Conservation (phyloP, 2,888 invertebrate genomes). For the Blastobasis adustella region DNA sequence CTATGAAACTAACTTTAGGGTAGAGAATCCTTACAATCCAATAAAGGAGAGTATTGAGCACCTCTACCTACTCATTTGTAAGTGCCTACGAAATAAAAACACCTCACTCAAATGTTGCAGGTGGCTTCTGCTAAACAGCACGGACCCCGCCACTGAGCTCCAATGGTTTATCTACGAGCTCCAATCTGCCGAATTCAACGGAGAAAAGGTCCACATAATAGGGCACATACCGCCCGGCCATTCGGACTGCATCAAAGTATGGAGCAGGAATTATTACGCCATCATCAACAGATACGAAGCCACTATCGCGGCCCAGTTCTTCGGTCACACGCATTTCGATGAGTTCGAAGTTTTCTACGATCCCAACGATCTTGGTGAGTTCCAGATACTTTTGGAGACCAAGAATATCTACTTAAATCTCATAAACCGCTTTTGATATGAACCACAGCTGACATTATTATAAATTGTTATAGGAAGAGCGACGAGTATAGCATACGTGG, state of each 20-base stretch:
- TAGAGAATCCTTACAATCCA: too few relatives aligned
- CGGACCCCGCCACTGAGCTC: constrained; percentile 95
- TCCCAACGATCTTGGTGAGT: constrained; percentile 82
- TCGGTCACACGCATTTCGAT: constrained; percentile 95
- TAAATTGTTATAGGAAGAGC: constrained; percentile 77
- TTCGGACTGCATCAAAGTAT: constrained; percentile 93
- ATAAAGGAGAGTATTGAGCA: too few relatives aligned
- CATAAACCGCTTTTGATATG: neutral
- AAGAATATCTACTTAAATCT: too few relatives aligned
- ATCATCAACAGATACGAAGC: constrained; percentile 92
- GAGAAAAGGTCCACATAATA: constrained; percentile 97
- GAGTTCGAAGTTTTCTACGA: constrained; percentile 96
- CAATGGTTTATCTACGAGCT: constrained; percentile 97
- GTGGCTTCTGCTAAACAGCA: constrained; percentile 95
- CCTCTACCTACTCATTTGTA: too few relatives aligned
- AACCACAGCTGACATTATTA: neutral
- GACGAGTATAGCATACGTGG: constrained; percentile 91
- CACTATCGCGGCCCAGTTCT: constrained; percentile 93
- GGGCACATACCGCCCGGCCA: constrained; percentile 98
- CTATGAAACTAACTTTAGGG: too few relatives aligned
- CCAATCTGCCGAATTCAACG: constrained; percentile 94
- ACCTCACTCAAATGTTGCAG: constrained; percentile 44
- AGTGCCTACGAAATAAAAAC: too few relatives aligned
- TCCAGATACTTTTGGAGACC: neutral
- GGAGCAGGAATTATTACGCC: constrained; percentile 95